Base-by-base conservation (phyloP, 2,888 invertebrate species). In the Andrena camellia region DNA sequence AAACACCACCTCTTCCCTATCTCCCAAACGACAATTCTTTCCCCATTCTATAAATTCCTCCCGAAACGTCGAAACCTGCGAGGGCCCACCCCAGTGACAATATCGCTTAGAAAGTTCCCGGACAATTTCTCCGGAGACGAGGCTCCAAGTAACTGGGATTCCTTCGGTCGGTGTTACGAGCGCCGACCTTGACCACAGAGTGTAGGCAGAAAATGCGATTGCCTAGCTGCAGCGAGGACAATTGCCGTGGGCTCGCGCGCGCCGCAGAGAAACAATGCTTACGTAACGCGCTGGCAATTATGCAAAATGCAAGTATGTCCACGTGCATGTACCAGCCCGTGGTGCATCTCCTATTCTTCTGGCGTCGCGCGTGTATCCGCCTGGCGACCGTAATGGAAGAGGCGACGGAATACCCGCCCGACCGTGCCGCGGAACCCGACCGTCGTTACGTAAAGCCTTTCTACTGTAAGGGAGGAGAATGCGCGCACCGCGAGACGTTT, bases 171-270 rank as follows among this genome's bases (percentile, higher is more conserved):
- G n/a, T 33, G 72, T 72, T 74, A 66, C 66, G 67, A 57, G 72
- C 48, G 10, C 4, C 76, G 84, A 88, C 84, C 88, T 88, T 88
- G 87, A 88, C 86, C 87, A 86, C 82, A 70, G 54, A 70, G 59
- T 77, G 86, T 85, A 83, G 78, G 78, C 74, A 83, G 86, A 78
- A 87, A 87, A 87, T 87, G 83, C 78, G 74, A 86, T 85, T 87
- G 87, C 70, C 85, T 86, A 72, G 81, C 69, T 76, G 74, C 73
- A 52, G 62, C 74, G 75, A 68, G 75, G 86, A 76, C 75, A 59
- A 72, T 74, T 72, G 60, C 64, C 75, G 70, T 13, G 20, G 20
- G 54, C n/a, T n/a, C 6, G 52, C n/a, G 54, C 54, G 57, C 57
- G 52, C 70, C 73, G 2, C 35, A 48, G 66, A 78, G 87, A 85